Conservation (phyloP, 2,888 invertebrate species). For the Cerastoderma edule region DNA sequence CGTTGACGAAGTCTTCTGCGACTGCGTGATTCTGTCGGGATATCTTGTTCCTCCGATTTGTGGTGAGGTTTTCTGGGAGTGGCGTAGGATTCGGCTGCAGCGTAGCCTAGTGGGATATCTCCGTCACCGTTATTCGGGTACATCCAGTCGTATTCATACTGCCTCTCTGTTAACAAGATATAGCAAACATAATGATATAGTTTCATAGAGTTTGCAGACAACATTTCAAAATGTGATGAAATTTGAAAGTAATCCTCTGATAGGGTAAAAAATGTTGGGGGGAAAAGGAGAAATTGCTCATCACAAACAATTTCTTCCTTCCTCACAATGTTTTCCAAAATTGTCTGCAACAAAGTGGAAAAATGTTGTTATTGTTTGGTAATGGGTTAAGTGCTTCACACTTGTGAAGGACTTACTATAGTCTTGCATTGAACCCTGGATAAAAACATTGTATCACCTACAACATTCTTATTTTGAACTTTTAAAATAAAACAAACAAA, state of each 20-base stretch:
- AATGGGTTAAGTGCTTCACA: no score
- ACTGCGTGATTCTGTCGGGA: conserved; percentile 40
- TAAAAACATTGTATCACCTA: no score
- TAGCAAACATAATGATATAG: neutral
- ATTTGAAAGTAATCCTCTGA: no score
- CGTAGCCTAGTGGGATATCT: conserved; percentile 76
- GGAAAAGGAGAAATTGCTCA: neutral
- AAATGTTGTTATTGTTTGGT: no score
- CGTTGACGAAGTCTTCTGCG: conserved; percentile 36
- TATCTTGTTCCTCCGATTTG: conserved; percentile 32
- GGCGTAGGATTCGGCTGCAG: conserved; percentile 76
- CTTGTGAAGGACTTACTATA: no score
- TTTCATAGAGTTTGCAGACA: neutral
- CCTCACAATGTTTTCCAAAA: no score
- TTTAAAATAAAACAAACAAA: no score
- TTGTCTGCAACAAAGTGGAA: no score
- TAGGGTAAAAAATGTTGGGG: no score
- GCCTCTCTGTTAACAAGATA: conserved; percentile 48
- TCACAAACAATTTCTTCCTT: no score
- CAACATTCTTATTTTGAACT: no score
- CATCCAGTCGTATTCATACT: conserved; percentile 76
- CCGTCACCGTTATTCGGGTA: conserved; percentile 67
- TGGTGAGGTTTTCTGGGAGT: conserved; percentile 38
- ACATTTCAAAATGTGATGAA: neutral
- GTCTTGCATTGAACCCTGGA: no score